Evolutionary conservation across 2,888 invertebrate species (phyloP).

Genomic region (Drosophila nr. medialis): DNA sequence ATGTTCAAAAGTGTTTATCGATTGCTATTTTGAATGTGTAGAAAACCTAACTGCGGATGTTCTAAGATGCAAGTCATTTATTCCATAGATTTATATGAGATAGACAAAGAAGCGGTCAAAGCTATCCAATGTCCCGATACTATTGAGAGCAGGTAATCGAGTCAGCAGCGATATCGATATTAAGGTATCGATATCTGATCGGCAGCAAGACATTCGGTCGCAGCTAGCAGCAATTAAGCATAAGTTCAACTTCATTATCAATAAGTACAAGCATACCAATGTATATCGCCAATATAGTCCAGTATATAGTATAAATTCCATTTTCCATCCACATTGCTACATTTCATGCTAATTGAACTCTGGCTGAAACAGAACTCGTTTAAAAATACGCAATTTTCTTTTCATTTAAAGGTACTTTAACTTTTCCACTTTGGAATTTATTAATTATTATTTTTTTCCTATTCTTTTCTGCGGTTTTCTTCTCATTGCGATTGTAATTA

Average conservation of each 20-base stretch:
- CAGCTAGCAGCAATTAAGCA: neutral
- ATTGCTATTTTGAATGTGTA: neutral
- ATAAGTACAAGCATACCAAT: neutral
- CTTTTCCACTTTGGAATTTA: neutral
- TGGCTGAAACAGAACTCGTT: neutral
- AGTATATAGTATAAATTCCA: too few species aligned
- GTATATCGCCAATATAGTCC: neutral
- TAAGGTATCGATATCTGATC: neutral
- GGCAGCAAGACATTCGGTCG: neutral
- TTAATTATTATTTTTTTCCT: neutral
- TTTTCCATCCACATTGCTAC: neutral
- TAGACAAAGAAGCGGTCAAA: neutral
- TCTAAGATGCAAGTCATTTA: neutral
- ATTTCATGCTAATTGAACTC: neutral
- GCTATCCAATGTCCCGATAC: neutral
- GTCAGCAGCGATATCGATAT: neutral
- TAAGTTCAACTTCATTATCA: neutral
- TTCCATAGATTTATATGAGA: neutral
- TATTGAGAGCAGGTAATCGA: neutral
- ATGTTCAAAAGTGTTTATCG: neutral
- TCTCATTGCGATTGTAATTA: conserved; percentile 63
- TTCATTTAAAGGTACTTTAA: neutral
- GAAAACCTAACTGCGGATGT: neutral
- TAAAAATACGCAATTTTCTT: neutral
- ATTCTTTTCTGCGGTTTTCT: conserved; percentile 12